Percentiles rank a stretch among this genome's conserved stretches.
phyloP scores from a whole-genome alignment of 2,888 invertebrate genomes.

The Torymus texanus region DNA sequence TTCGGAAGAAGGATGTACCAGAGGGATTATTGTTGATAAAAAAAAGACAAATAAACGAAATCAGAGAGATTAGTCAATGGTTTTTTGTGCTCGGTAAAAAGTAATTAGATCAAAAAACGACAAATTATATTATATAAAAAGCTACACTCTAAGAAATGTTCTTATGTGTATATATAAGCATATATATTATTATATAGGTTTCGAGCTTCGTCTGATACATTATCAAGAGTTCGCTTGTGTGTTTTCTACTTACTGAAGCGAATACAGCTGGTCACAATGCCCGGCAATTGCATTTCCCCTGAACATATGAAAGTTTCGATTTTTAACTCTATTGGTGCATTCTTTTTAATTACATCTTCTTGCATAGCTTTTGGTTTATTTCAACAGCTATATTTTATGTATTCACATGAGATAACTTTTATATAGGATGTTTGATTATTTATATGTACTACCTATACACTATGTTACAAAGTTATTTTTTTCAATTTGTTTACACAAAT shows the following conservation, averaged over 20 bases:
- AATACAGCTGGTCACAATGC: conserved; percentile 75
- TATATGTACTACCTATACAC: conserved; percentile 15
- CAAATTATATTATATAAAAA: conserved; percentile 30
- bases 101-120: conserved; percentile 43
- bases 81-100: conserved; percentile 37
- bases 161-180: too few relatives aligned
- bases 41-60: conserved; percentile 38
- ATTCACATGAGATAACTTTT: background rate
- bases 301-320: conserved; percentile 71
- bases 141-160: conserved; percentile 42
- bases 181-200: conserved; percentile 32
- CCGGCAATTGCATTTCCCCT: conserved; percentile 75
- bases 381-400: conserved; percentile 21
- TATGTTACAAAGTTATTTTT: conserved; percentile 20
- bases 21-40: background rate
- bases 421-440: background rate
- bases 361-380: conserved; percentile 27
- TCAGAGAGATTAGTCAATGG: conserved; percentile 30
- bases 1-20: background rate
- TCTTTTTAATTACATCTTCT: conserved; percentile 8
- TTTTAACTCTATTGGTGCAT: conserved; percentile 52
- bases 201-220: conserved; percentile 56
- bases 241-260: conserved; percentile 74
- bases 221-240: conserved; percentile 59
- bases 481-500: background rate